A percentile compares a stretch with the other conserved stretches of the same genome.
Conservation (phyloP, 2,888 invertebrate species). For the Agrypnus murinus region DNA sequence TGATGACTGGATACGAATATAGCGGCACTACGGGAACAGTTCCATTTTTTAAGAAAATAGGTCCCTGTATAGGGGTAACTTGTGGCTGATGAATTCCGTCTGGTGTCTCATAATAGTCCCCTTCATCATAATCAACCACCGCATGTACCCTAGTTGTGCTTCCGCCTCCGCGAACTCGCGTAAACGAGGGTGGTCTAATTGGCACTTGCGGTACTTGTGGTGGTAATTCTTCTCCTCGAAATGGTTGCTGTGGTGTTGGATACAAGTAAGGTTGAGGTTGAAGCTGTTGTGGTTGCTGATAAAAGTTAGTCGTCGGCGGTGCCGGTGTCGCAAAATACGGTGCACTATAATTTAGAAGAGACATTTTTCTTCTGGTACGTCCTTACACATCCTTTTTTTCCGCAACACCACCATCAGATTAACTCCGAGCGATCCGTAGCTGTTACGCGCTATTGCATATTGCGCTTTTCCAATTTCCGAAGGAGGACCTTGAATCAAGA, state of each 20-base stretch:
- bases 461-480: slow-evolving; percentile 29
- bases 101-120: slow-evolving; percentile 77
- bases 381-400: slow-evolving; percentile 38
- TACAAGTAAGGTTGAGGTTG: slow-evolving; percentile 65
- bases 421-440: slow-evolving; percentile 11
- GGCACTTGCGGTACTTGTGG: slow-evolving; percentile 64
- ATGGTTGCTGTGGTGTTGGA: slow-evolving; percentile 67
- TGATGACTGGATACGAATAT: slow-evolving; percentile 88
- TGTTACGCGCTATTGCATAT: slow-evolving; percentile 30
- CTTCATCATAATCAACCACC: slow-evolving; percentile 81
- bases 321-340: slow-evolving; percentile 65
- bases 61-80: slow-evolving; percentile 90
- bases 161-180: slow-evolving; percentile 76
- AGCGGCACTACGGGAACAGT: slow-evolving; percentile 91
- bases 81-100: slow-evolving; percentile 75
- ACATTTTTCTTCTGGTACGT: slow-evolving; percentile 60
- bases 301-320: slow-evolving; percentile 62
- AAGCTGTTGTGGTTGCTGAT: slow-evolving; percentile 47
- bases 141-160: slow-evolving; percentile 80
- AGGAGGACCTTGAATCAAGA: slow-evolving; percentile 38
- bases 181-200: slow-evolving; percentile 79
- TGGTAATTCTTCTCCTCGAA: slow-evolving; percentile 69
- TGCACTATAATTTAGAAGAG: slow-evolving; percentile 66
- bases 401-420: slow-evolving; percentile 4
- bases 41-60: slow-evolving; percentile 90